phyloP scores from a whole-genome alignment of 2,113 vertebrate genomes.

The Axis porcinus region DNA sequence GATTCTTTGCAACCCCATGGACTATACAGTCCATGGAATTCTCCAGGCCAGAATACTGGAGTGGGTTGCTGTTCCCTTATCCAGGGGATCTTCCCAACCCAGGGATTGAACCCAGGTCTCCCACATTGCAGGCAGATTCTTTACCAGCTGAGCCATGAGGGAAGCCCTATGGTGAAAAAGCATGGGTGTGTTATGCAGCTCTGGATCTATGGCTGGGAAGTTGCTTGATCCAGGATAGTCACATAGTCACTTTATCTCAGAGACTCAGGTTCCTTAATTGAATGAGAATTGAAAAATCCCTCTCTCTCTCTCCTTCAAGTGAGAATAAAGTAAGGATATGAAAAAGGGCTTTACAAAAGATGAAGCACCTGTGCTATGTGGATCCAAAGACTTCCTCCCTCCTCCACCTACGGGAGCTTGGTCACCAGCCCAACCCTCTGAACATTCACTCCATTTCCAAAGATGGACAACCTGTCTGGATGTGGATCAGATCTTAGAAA shows the following conservation, averaged over 20 bases:
- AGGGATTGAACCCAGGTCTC: background rate
- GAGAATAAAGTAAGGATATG: background rate
- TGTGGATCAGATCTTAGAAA: conserved; percentile 68
- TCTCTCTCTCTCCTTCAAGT: background rate
- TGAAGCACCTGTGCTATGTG: background rate
- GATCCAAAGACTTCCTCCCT: background rate
- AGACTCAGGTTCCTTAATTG: background rate
- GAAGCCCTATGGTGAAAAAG: background rate
- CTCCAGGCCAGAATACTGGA: background rate
- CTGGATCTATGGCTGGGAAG: background rate
- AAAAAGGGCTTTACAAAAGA: background rate
- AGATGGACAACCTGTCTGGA: background rate
- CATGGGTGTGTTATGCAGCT: background rate
- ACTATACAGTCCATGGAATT: background rate
- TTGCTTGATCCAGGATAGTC: background rate
- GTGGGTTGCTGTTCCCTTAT: background rate
- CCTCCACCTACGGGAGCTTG: accelerated
- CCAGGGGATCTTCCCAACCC: background rate
- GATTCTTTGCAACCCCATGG: background rate
- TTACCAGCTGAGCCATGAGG: background rate
- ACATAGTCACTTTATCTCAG: background rate
- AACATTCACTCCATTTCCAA: background rate
- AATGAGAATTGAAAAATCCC: background rate
- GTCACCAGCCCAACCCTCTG: background rate
- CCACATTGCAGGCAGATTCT: background rate